These are phyloP conservation scores for Gymnothorax reevesii DNA, from an alignment of 2,797 vertebrate genomes.

Conservation along the genomic window DNA sequence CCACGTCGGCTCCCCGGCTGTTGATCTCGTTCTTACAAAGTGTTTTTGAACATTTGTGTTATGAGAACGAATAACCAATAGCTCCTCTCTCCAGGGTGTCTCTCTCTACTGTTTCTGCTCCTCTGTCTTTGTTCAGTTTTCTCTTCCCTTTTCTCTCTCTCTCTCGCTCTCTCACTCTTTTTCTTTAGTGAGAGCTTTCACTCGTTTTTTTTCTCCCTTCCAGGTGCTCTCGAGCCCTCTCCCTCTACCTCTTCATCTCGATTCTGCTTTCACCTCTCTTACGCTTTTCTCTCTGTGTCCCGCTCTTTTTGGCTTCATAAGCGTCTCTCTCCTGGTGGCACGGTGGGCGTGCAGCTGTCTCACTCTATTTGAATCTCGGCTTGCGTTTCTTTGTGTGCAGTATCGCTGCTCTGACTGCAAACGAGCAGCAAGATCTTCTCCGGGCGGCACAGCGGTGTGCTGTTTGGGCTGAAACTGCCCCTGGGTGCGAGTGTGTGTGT, in stretches of 20 bases:
- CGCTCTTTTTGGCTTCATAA: not conserved
- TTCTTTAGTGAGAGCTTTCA: not conserved
- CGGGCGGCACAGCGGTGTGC: no score
- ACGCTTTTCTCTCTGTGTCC: slow-evolving; percentile 3
- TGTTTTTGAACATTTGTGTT: slow-evolving; percentile 10
- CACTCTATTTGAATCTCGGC: not conserved
- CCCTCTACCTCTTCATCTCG: slow-evolving; percentile 2
- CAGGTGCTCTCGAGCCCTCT: slow-evolving; percentile 16
- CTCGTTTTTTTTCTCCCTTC: slow-evolving; percentile 7
- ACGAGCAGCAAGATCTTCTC: no score
- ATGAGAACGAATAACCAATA: not conserved
- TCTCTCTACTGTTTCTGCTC: not conserved
- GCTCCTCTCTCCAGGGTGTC: not conserved
- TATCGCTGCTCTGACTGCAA: no score
- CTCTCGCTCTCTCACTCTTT: slow-evolving; percentile 20
- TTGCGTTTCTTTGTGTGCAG: no score
- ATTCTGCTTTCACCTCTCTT: slow-evolving; percentile 6
- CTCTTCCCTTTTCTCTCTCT: slow-evolving; percentile 18
- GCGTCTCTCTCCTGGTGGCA: not conserved
- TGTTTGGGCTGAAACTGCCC: no score
- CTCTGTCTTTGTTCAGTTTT: slow-evolving; percentile 15
- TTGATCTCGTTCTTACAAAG: slow-evolving; percentile 16
- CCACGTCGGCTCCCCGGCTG: not conserved
- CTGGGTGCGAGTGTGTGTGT: no score
- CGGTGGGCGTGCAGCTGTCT: not conserved